phyloP scores from a whole-genome alignment of 2,797 vertebrate genomes.

The Pempheris klunzingeri region DNA sequence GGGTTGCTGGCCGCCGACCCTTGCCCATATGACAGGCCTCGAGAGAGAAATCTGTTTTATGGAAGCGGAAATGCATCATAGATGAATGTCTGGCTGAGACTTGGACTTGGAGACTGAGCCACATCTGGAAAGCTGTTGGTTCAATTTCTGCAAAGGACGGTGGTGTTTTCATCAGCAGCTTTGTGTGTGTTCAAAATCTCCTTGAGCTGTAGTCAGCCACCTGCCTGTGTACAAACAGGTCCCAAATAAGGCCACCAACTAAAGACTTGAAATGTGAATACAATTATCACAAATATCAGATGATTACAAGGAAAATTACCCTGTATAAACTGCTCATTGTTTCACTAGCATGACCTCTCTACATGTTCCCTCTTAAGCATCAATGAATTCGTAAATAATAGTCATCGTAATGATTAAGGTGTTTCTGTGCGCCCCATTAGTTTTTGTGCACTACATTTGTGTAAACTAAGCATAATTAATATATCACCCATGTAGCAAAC shows the following conservation, averaged over 20 bases:
- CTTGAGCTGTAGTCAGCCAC: background rate
- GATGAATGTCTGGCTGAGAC: too few relatives aligned
- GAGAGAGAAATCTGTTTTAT: too few relatives aligned
- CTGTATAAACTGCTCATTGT: slow-evolving; percentile 7
- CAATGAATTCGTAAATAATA: slow-evolving; percentile 13
- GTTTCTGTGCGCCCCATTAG: slow-evolving; percentile 10
- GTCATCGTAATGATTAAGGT: background rate
- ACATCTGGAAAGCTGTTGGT: slow-evolving; percentile 4
- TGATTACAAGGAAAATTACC: background rate
- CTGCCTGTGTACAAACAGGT: background rate
- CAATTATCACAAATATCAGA: background rate
- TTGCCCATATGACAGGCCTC: too few relatives aligned
- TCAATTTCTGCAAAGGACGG: background rate
- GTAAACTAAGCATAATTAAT: slow-evolving; percentile 1
- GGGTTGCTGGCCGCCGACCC: too few relatives aligned
- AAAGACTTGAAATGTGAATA: background rate
- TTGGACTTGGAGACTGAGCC: too few relatives aligned
- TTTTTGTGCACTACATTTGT: slow-evolving; percentile 7
- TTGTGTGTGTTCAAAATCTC: background rate
- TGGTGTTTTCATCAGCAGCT: background rate
- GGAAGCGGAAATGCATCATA: too few relatives aligned
- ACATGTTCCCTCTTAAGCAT: slow-evolving; percentile 13
- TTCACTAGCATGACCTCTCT: slow-evolving; percentile 9
- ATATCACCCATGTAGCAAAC: slow-evolving; percentile 31
- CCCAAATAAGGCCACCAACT: background rate